Evolutionary conservation across 2,888 invertebrate species (phyloP).

Genomic region (Zygogramma bicolorata): DNA sequence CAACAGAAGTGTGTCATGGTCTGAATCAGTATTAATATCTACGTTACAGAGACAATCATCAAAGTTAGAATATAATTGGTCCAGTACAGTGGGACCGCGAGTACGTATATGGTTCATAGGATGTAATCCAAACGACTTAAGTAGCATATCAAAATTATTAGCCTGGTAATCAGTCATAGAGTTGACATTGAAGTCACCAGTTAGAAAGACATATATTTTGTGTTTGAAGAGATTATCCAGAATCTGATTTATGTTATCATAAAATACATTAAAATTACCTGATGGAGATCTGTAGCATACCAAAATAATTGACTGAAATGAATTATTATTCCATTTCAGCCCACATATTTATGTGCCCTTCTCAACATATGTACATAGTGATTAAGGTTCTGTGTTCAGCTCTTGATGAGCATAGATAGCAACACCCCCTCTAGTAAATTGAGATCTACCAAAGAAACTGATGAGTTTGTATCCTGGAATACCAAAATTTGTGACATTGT

Average conservation of each 20-base stretch:
- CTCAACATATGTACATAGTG: not conserved
- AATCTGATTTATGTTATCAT: conserved; percentile 10
- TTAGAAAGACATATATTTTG: not conserved
- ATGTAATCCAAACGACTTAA: not conserved
- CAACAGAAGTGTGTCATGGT: conserved; percentile 3
- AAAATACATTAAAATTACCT: conserved; percentile 9
- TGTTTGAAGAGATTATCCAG: conserved; percentile 7
- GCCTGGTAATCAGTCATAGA: conserved; percentile 9
- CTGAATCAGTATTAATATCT: conserved; percentile 12
- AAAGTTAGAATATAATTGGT: too few relatives aligned
- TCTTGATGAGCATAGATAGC: conserved; percentile 6
- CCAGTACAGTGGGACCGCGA: not conserved
- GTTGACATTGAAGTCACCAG: conserved; percentile 16
- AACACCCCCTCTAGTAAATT: conserved; percentile 10
- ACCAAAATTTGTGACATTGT: not conserved
- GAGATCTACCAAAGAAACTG: conserved; percentile 6
- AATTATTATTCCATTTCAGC: not conserved
- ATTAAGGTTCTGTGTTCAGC: not conserved
- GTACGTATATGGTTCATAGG: not conserved
- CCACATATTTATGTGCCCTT: conserved; percentile 7
- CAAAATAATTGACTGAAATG: not conserved
- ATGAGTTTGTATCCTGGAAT: conserved; percentile 3
- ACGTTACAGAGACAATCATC: not conserved
- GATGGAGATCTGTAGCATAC: not conserved
- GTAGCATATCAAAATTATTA: not conserved